phyloP scores from a whole-genome alignment of 2,888 invertebrate species.

The Nesidiocoris tenuis region DNA sequence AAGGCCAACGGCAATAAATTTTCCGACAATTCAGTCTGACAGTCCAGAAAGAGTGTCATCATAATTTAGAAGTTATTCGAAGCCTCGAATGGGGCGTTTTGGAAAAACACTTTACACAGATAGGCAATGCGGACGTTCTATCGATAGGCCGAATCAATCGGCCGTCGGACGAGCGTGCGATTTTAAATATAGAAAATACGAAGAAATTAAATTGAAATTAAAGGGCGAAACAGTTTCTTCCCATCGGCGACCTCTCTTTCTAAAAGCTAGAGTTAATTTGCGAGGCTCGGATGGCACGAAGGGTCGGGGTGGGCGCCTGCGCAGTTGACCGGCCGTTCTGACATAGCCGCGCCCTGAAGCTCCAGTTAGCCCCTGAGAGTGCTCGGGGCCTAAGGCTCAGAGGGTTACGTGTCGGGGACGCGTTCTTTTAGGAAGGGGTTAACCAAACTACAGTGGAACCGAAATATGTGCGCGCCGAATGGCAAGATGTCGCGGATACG shows the following conservation, averaged over 20 bases:
- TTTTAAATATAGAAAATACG: not conserved
- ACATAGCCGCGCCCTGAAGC: slow-evolving; percentile 42
- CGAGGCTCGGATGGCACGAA: slow-evolving; percentile 33
- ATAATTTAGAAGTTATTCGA: too few species aligned
- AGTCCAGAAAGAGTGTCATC: too few species aligned
- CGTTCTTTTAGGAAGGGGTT: slow-evolving; percentile 37
- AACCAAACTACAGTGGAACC: slow-evolving; percentile 29
- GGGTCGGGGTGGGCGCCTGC: slow-evolving; percentile 30
- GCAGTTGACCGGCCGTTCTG: slow-evolving; percentile 6
- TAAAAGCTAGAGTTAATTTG: slow-evolving; percentile 35
- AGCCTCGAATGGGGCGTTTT: too few species aligned
- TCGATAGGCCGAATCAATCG: too few species aligned
- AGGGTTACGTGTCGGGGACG: slow-evolving; percentile 41
- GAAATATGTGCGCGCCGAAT: slow-evolving; percentile 30
- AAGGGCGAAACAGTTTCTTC: not conserved
- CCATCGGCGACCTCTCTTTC: slow-evolving; percentile 2
- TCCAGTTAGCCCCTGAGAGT: slow-evolving; percentile 42
- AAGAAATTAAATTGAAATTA: not conserved
- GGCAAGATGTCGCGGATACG: slow-evolving; percentile 35
- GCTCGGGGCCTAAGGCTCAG: slow-evolving; percentile 43
- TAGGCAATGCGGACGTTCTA: too few species aligned
- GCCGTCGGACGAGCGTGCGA: too few species aligned
- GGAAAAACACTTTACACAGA: too few species aligned
- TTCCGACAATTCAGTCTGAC: too few species aligned
- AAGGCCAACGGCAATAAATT: too few species aligned